phyloP scores from a whole-genome alignment of 1,140 invertebrate species.

The Trichonephila inaurata region DNA sequence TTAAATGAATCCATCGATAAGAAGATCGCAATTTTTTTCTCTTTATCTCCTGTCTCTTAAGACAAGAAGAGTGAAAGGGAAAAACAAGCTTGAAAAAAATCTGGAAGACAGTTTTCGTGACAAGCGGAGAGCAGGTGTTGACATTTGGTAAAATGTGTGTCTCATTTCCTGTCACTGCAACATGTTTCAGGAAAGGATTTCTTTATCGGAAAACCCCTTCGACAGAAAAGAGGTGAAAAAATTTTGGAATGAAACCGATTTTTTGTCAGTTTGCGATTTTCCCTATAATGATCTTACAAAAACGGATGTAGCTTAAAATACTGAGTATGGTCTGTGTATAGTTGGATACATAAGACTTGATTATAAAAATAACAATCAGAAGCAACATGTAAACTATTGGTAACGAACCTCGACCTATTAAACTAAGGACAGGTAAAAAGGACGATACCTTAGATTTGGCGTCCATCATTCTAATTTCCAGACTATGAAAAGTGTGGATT shows the following conservation, averaged over 20 bases:
- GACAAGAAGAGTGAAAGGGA: not conserved
- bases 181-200: not conserved
- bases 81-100: not conserved
- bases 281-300: too few species aligned
- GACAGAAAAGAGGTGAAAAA: not conserved
- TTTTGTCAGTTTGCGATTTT: too few species aligned
- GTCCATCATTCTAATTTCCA: too few species aligned
- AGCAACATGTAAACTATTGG: too few species aligned
- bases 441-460: too few species aligned
- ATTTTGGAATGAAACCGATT: not conserved
- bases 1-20: not conserved
- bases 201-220: not conserved
- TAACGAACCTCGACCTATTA: too few species aligned
- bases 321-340: too few species aligned
- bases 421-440: too few species aligned
- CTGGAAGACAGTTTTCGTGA: not conserved
- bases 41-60: not conserved
- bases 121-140: not conserved
- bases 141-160: not conserved
- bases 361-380: too few species aligned
- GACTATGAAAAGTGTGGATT: too few species aligned
- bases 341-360: too few species aligned
- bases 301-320: too few species aligned
- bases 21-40: not conserved
- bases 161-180: not conserved